phyloP scores from a whole-genome alignment of 2,888 invertebrate genomes.

The Apodemia mormo region DNA sequence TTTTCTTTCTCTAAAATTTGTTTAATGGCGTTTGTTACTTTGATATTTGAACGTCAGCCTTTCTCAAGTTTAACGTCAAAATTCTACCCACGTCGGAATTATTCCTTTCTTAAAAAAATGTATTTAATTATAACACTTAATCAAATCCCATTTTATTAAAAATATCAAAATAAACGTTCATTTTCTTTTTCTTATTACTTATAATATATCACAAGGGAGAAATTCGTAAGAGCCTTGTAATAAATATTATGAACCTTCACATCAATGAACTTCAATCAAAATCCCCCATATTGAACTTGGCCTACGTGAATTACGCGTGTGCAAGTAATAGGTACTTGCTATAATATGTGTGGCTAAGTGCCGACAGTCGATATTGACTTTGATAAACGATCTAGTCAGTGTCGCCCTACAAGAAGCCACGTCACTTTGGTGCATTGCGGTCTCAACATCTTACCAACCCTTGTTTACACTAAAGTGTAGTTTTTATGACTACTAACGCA shows the following conservation, averaged over 20 bases:
- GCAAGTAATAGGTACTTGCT: constrained; percentile 56
- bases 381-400: constrained; percentile 76
- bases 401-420: constrained; percentile 74
- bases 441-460: constrained; percentile 59
- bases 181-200: constrained; percentile 38
- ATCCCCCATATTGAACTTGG: constrained; percentile 37
- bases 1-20: too few relatives aligned
- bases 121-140: too few relatives aligned
- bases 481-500: constrained; percentile 70
- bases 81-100: too few relatives aligned
- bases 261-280: constrained; percentile 38
- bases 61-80: too few relatives aligned
- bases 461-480: constrained; percentile 71
- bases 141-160: too few relatives aligned
- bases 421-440: constrained; percentile 81
- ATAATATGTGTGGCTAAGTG: constrained; percentile 62
- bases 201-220: constrained; percentile 24
- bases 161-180: constrained; percentile 18
- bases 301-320: constrained; percentile 49
- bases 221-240: constrained; percentile 31
- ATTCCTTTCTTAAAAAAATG: too few relatives aligned
- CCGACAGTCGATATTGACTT: constrained; percentile 79
- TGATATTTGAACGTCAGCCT: too few relatives aligned
- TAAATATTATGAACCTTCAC: constrained; percentile 40
- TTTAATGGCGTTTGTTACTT: too few relatives aligned